Conservation (phyloP, 2,113 vertebrate genomes). For the Herpailurus yagouaroundi region DNA sequence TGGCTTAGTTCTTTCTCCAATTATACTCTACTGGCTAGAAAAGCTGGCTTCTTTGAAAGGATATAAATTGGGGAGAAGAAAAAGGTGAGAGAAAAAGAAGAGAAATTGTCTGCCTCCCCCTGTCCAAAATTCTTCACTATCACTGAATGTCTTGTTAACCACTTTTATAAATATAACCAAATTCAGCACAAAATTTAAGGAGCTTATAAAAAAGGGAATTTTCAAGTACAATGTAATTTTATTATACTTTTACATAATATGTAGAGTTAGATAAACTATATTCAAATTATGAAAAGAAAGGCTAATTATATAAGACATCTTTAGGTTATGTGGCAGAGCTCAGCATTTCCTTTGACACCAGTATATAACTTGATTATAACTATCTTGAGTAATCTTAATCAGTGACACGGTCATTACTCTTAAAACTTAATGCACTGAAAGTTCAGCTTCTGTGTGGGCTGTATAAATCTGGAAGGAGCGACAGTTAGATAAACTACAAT, state of each 20-base stretch:
- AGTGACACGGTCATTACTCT: constrained; percentile 3
- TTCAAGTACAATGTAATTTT: not conserved
- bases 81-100: not conserved
- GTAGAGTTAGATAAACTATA: not conserved
- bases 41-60: not conserved
- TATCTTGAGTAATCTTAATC: constrained; percentile 22
- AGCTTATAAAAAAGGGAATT: not conserved
- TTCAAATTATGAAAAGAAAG: not conserved
- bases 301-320: constrained; percentile 39
- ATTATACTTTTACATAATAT: not conserved
- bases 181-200: constrained; percentile 2
- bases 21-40: not conserved
- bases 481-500: constrained; percentile 24
- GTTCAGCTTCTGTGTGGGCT: not conserved
- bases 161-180: not conserved
- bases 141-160: not conserved
- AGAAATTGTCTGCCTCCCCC: not conserved
- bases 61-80: not conserved
- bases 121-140: not conserved
- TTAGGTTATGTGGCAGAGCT: not conserved
- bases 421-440: constrained; percentile 28
- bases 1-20: not conserved
- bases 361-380: constrained; percentile 25
- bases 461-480: not conserved
- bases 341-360: not conserved